Base-by-base conservation (phyloP, 2,888 invertebrate genomes). In the Bibio marci region DNA sequence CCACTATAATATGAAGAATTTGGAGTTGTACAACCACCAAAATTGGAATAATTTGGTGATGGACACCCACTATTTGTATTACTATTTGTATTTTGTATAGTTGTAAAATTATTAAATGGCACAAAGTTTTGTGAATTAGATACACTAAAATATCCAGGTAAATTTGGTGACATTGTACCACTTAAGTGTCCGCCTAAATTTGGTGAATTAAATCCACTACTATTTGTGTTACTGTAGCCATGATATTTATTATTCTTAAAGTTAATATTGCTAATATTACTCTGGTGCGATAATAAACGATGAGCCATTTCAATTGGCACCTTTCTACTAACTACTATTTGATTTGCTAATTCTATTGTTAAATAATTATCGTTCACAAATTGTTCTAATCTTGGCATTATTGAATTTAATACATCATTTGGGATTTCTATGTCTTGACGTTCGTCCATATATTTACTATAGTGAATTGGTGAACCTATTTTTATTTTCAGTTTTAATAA, bases 391-490 rank as follows among this genome's bases (percentile, higher is more conserved):
- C 62, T 58, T 1, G 59, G 55, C 34, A 69, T 53, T n/a, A 69
- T 57, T 0, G 56, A 62, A 30, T 65, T 59, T 5, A 66, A 65
- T 8, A 65, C 65, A 44, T 71, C 71, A 4, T 57, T 50, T 1
- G 67, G 57, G 40, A 62, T 51, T 46, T 60, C 61, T 30, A 62
- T 54, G 43, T 58, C 55, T 44, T 57, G 56, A 4, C 51, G 25
- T 14, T 34, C 34, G 35, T 46, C 43, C 30, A 41, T 35, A 12
- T 55, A 52, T 7, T 56, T 53, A 45, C 61, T 62, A n/a, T 59
- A 57, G 43, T 74, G 75, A 39, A 72, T 73, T 27, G 76, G 76
- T 10, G 75, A 76, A 42, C 73, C 75, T 72, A 12, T 7, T 4
- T 26, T 36, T 27, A 26, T 15, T 15, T 26, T 3, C 32, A 30